These are phyloP conservation scores for Piliocolobus tephrosceles DNA, from an alignment of 2,113 vertebrate species.

Conservation along the genomic window DNA sequence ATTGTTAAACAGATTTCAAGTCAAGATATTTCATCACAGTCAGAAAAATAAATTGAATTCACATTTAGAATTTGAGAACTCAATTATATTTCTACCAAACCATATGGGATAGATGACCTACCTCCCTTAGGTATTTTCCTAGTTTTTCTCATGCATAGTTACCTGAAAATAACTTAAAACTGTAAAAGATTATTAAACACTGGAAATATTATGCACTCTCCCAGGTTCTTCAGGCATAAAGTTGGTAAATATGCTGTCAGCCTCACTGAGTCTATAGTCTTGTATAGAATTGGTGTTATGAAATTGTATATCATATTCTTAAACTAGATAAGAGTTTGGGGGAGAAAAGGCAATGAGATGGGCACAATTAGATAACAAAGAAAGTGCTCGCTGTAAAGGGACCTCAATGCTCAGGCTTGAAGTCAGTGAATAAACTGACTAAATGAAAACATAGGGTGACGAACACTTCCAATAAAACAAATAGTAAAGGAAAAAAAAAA, in stretches of 20 bases:
- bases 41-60: neutral
- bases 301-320: neutral
- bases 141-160: neutral
- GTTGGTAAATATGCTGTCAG: neutral
- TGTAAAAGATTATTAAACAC: neutral
- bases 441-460: neutral
- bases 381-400: neutral
- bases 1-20: neutral
- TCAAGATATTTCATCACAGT: neutral
- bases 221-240: neutral
- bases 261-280: neutral
- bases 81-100: neutral
- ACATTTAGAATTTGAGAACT: neutral
- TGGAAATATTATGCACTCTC: neutral
- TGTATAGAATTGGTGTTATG: neutral
- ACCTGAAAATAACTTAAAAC: neutral
- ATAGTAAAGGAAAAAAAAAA: neutral
- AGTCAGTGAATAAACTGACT: neutral
- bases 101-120: neutral
- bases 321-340: neutral
- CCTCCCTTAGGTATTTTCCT: neutral
- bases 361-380: neutral
- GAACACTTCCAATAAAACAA: neutral
- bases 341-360: accelerated
- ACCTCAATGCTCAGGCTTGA: neutral